Evolutionary conservation across 2,113 vertebrate species (phyloP).

Genomic region (Propithecus coquereli): DNA sequence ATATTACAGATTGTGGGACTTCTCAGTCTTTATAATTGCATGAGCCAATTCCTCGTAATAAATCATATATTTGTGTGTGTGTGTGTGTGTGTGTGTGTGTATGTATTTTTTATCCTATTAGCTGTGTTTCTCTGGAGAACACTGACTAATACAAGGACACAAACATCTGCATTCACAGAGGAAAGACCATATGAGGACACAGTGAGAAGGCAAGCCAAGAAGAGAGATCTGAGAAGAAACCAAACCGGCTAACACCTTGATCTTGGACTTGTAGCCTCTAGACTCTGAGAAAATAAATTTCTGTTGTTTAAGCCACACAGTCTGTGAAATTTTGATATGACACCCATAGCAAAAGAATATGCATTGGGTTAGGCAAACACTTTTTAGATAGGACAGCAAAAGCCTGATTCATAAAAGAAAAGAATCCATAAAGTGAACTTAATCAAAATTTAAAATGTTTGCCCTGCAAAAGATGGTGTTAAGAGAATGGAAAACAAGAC

Average conservation of each 20-base stretch:
- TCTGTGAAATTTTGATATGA: not conserved
- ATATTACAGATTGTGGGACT: not conserved
- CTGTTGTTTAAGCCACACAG: not conserved
- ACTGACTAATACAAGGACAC: not conserved
- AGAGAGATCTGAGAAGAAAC: not conserved
- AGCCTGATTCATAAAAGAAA: not conserved
- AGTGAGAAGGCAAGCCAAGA: not conserved
- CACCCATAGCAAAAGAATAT: not conserved
- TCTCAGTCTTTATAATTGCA: not conserved
- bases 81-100: not conserved
- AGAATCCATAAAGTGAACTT: not conserved
- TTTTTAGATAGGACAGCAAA: not conserved
- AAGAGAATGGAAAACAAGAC: constrained; percentile 25
- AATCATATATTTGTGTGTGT: not conserved
- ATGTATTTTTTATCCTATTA: not conserved
- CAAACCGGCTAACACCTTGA: not conserved
- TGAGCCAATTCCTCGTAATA: not conserved
- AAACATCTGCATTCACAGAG: not conserved
- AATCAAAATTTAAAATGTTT: not conserved
- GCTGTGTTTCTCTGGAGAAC: not conserved
- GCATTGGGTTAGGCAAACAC: not conserved
- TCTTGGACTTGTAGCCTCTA: not conserved
- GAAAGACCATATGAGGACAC: not conserved
- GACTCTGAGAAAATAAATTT: constrained; percentile 18
- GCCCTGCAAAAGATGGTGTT: not conserved